Evolutionary conservation across 35 echinoderm and acorn worm genomes (phyloP).

Genomic region (Lytechinus pictus): DNA sequence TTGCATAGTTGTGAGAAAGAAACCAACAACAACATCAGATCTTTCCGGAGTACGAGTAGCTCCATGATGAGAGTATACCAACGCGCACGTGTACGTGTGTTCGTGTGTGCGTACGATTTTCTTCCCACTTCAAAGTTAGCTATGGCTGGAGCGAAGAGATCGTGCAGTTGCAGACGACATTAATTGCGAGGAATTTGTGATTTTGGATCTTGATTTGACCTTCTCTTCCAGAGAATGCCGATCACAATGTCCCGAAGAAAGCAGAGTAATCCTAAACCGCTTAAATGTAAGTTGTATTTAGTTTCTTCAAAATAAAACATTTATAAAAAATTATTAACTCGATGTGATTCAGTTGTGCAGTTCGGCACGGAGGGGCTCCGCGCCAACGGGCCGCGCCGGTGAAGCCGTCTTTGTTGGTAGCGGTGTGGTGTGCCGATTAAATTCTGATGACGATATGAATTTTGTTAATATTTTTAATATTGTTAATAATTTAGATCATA

Average conservation of each 20-base stretch:
- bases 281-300: background rate
- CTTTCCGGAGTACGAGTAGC: no score
- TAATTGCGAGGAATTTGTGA: background rate
- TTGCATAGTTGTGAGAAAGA: no score
- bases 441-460: background rate
- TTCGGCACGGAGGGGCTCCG: background rate
- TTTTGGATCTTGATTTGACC: background rate
- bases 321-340: no score
- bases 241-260: slow-evolving; percentile 29
- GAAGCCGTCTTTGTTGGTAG: slow-evolving; percentile 20
- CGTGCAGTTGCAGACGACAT: background rate
- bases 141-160: background rate
- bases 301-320: background rate
- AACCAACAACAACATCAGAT: no score
- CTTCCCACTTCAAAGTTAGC: no score
- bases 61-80: background rate
- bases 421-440: background rate
- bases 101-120: background rate
- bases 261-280: slow-evolving; percentile 21
- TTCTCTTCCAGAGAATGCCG: slow-evolving; percentile 6
- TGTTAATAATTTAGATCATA: background rate
- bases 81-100: background rate
- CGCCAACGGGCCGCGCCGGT: background rate
- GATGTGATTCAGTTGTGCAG: background rate
- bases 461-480: background rate